Evolutionary conservation across 2,113 vertebrate species (phyloP), one percentile per base, ranked within the genome.

Genomic region (Pseudolaguvia tuberculata): DNA sequence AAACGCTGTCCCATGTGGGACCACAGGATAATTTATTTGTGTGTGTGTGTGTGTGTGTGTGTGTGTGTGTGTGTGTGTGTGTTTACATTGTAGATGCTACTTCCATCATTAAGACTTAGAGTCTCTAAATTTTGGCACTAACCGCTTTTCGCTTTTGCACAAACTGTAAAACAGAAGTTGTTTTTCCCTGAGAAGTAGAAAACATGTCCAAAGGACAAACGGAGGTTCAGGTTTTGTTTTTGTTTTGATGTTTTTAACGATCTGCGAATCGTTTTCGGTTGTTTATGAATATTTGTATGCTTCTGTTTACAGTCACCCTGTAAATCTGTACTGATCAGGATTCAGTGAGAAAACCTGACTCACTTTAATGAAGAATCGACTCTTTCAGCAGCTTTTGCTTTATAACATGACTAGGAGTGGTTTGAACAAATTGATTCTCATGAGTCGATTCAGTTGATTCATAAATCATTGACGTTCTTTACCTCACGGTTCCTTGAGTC

Each of bases 1-100:
- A 47, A 72, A 82, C 55, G 84, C 75, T 78, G 42, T 78, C 74
- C 42, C 2, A 78, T 70, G 72, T 84, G 80, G 77, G 78, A 56
- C 65, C 73, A 72, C 79, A 52, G 58, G 70, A 14, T 76, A 62
- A 61, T 81, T 77, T 83, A 35, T 79, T 13, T 67, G 55, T 53
- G 2, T 58, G 7, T 35, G 13, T 39, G 50, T 70, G 1, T 20
- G 8, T 18, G 5, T 17, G 9, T 9, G 53, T 53, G 31, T 27
- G 53, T 55, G 70, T 52, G 50, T 70, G 1, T 20, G 8, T 18
- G 5, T 17, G 9, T 9, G 53, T 53, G 31, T 27, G 53, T 55
- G 70, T 52, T 47, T 20, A 23, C 9, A 42, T 56, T 59, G 69
- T 66, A 52, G 23, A 59, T 78, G 58, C 59, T 78, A 63, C 53